Evolutionary conservation across 2,113 vertebrate genomes (phyloP).

Genomic region (Leptobrachium leishanense): DNA sequence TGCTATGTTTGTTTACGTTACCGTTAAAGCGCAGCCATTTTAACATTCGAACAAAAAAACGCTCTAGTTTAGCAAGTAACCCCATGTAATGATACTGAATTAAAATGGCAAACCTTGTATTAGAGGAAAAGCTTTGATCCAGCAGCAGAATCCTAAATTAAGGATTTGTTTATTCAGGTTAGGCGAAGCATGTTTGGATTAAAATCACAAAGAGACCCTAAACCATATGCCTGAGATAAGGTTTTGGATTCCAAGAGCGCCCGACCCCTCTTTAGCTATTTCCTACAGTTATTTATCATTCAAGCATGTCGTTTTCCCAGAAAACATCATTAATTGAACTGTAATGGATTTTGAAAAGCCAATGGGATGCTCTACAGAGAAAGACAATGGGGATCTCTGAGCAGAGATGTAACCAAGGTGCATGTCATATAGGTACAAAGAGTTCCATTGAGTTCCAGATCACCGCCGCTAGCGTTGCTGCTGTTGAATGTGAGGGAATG

Average conservation of each 20-base stretch:
- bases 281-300: conserved; percentile 21
- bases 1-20: too few species aligned
- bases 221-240: conserved; percentile 12
- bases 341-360: neutral
- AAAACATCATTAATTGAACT: conserved; percentile 5
- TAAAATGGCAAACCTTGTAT: neutral
- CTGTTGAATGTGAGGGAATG: neutral
- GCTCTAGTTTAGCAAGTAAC: too few species aligned
- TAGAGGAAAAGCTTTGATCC: conserved; percentile 17
- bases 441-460: neutral
- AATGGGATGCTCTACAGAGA: neutral
- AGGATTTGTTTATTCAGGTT: neutral
- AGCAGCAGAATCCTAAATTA: conserved; percentile 10
- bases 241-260: conserved; percentile 12
- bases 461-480: neutral
- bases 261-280: neutral
- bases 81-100: too few species aligned
- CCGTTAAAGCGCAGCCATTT: too few species aligned
- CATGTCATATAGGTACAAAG: neutral
- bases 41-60: too few species aligned
- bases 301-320: conserved; percentile 6
- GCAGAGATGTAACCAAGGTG: neutral
- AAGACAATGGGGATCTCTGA: neutral
- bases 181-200: conserved; percentile 18
- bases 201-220: conserved; percentile 22